Evolutionary conservation across 2,797 vertebrate genomes (phyloP), one percentile per base, ranked within the genome.

Genomic region (Melanotaenia trifasciata): DNA sequence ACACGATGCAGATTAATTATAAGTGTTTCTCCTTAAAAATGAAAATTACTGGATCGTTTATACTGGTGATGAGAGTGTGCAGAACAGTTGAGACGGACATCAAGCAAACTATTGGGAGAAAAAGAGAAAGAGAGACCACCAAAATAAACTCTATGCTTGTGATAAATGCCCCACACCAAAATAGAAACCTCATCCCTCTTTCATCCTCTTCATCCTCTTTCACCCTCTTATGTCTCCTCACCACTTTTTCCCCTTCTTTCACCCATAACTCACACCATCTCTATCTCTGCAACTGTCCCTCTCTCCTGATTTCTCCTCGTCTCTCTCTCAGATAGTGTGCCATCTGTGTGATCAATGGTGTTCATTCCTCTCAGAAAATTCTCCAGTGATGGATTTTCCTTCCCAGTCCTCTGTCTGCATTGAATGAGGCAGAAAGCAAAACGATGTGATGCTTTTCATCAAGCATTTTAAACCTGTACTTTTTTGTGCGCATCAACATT

Each of bases 141-240:
- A 86, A 85, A 90, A 89, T 91, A 90, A 89, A 88, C 80, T 84
- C 75, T 16, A 33, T 64, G 60, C 76, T 76, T 56, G 63, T 92
- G 90, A 93, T 90, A 67, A 92, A 90, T 90, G 84, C 57, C 76
- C 57, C 5, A 81, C 81, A 89, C 89, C 43, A 84, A 92, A 92
- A 92, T 92, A 92, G 91, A 91, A 93, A 86, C 76, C 86, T 84
- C 85, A 88, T 92, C 80, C 79, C 82, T 92, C 89, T 86, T 83
- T 85, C 83, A 74, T 84, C 84, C 62, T 67, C 64, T 73, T 80
- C 81, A 76, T 80, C 70, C 83, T 79, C 77, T 54, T 67, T 87
- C 83, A 67, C 79, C 68, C 79, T 63, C 66, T 87, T 83, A 84
- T 86, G 68, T 68, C 73, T 84, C 58, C 69, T 80, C 80, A 61